These are phyloP conservation scores for Tonatia bakeri DNA, from an alignment of 2,113 vertebrate genomes.

Conservation along the genomic window DNA sequence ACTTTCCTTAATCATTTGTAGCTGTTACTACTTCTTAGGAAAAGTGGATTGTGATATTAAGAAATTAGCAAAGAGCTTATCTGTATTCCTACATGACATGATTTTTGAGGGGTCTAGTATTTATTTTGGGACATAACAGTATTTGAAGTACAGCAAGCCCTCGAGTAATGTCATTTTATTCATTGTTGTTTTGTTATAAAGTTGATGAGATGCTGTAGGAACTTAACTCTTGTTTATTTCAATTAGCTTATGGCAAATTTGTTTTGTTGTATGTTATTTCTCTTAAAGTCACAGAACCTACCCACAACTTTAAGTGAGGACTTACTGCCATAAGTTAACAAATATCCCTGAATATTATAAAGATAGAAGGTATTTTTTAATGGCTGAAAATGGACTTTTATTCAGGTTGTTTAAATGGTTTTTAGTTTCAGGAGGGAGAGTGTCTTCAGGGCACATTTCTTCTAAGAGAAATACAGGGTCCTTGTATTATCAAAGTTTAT, in stretches of 20 bases:
- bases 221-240: background rate
- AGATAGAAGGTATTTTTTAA: constrained; percentile 21
- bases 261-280: background rate
- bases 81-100: background rate
- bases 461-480: background rate
- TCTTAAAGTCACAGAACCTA: background rate
- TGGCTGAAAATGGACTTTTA: background rate
- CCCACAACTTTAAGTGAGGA: background rate
- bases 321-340: background rate
- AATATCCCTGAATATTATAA: background rate
- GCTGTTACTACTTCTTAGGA: background rate
- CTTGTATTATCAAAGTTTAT: background rate
- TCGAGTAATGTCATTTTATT: background rate
- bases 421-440: background rate
- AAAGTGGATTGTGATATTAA: background rate
- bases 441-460: background rate
- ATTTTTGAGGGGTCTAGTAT: background rate
- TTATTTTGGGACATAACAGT: constrained; percentile 30
- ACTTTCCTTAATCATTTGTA: background rate
- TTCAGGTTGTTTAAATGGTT: background rate
- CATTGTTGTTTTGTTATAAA: background rate
- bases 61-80: constrained; percentile 15
- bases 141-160: background rate
- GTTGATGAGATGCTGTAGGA: background rate
- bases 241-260: background rate